These are phyloP conservation scores for Vimba vimba DNA, from an alignment of 2,113 vertebrate species.

Conservation along the genomic window DNA sequence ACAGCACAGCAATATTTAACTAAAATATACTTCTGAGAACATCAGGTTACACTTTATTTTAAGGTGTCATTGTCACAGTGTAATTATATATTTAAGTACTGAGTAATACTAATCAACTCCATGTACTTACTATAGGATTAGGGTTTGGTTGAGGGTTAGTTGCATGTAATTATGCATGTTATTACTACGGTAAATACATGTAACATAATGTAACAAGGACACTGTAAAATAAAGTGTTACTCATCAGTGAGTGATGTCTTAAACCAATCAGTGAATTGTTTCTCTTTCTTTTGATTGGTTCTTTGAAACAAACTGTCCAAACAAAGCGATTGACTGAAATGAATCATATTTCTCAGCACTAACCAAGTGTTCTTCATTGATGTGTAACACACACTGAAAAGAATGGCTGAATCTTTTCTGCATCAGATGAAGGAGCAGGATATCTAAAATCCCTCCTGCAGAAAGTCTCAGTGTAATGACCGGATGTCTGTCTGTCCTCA, in stretches of 20 bases:
- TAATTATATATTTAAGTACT: too few species aligned
- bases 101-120: too few species aligned
- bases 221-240: too few species aligned
- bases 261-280: background rate
- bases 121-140: too few species aligned
- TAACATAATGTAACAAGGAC: too few species aligned
- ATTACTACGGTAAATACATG: too few species aligned
- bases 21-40: background rate
- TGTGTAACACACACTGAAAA: background rate
- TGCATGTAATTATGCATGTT: too few species aligned
- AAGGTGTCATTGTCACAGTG: too few species aligned
- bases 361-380: background rate
- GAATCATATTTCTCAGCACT: background rate
- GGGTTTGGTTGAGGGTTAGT: too few species aligned
- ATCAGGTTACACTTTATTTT: background rate
- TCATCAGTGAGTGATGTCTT: background rate
- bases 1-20: background rate
- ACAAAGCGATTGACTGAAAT: background rate
- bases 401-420: background rate
- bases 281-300: background rate
- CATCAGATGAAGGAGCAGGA: background rate
- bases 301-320: background rate
- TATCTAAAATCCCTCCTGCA: background rate
- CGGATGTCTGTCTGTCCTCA: constrained; percentile 1
- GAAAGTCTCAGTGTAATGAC: background rate